phyloP scores from a whole-genome alignment of 2,797 vertebrate species.

The Enoplosus armatus region DNA sequence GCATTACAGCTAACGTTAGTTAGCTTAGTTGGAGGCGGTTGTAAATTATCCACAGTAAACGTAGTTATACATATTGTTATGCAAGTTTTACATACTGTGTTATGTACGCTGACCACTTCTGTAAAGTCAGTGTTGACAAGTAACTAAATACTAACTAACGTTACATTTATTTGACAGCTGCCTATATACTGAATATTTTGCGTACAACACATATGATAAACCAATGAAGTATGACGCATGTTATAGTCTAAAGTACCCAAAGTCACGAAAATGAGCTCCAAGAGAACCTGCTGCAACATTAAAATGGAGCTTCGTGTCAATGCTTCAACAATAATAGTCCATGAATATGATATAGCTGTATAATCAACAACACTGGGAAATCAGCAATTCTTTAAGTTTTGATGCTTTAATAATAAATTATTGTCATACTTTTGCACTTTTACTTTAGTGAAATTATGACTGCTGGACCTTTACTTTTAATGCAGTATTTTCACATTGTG shows the following conservation, averaged over 20 bases:
- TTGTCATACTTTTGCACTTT: not conserved
- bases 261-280: not conserved
- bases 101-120: not conserved
- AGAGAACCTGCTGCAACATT: not conserved
- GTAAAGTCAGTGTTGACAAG: too few species aligned
- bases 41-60: not conserved
- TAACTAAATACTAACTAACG: not conserved
- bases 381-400: not conserved
- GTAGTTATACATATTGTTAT: not conserved
- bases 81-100: not conserved
- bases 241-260: not conserved
- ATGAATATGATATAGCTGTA: not conserved
- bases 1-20: not conserved
- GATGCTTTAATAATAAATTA: not conserved
- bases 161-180: not conserved
- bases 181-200: not conserved
- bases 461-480: not conserved
- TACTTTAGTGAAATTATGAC: not conserved
- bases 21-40: constrained; percentile 1
- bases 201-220: not conserved
- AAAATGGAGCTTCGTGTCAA: not conserved
- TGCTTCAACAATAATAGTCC: not conserved
- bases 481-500: not conserved
- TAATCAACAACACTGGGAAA: not conserved
- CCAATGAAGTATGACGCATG: not conserved